Conservation (phyloP, 1,140 invertebrate genomes). For the Saxidomus purpurata region DNA sequence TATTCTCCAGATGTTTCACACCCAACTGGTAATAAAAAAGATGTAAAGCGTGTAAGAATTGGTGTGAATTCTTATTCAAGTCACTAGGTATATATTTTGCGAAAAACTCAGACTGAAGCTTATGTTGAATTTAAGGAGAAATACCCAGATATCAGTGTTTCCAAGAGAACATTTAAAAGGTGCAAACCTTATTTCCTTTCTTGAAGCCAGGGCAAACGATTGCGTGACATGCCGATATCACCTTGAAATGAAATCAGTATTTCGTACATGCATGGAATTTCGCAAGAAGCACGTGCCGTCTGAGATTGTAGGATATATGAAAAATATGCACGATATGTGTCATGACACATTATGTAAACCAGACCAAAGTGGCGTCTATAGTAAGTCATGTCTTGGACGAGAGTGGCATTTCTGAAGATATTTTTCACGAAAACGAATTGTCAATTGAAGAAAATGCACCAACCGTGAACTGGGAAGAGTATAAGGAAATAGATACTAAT, state of each 20-base stretch:
- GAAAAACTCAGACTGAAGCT: constrained; percentile 48
- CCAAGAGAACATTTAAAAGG: constrained; percentile 9
- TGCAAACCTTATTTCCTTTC: constrained; percentile 26
- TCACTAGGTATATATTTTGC: constrained; percentile 13
- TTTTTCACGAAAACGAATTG: not conserved
- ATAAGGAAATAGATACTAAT: not conserved
- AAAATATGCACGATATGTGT: not conserved
- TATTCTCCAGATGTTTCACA: not conserved
- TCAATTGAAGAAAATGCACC: not conserved
- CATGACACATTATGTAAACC: not conserved
- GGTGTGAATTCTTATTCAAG: constrained; percentile 28
- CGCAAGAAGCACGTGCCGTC: not conserved
- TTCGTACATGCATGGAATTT: constrained; percentile 5
- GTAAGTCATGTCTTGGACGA: constrained; percentile 2
- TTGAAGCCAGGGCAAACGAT: not conserved
- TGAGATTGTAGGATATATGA: not conserved
- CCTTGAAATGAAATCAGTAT: constrained; percentile 22
- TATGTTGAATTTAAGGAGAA: constrained; percentile 27
- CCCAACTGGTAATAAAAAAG: constrained; percentile 32
- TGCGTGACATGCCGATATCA: constrained; percentile 33
- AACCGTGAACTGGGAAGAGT: not conserved
- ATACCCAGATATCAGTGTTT: constrained; percentile 28
- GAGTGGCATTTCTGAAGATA: constrained; percentile 9
- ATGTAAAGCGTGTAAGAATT: constrained; percentile 40
- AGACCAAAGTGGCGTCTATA: not conserved